Base-by-base conservation (phyloP, 2,797 vertebrate species). In the Micropoecilia bifurca region DNA sequence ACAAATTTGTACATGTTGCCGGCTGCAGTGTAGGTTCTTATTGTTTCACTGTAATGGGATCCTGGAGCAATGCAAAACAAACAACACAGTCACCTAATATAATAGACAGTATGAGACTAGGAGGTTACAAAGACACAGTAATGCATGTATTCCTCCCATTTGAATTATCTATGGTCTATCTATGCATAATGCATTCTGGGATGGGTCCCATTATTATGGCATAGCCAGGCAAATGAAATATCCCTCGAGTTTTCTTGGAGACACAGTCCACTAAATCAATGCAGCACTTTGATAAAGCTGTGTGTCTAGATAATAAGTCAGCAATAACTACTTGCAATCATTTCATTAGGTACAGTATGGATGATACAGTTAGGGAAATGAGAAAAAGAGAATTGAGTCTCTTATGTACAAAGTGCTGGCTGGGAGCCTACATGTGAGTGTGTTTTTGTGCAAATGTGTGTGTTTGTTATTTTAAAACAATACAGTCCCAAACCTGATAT, bases 191-290 rank as follows among this genome's bases (percentile, higher is more conserved):
- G 93, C 88, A 94, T 92, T 92, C 91, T 86, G 88, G 89, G 91
- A 94, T 92, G 91, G 89, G 74, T 91, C 94, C 92, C 93, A 94
- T 95, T 95, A 95, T 93, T 93, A 93, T 90, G 85, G 92, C 88
- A 80, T 88, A 93, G 91, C 85, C 84, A 79, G 89, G 92, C 94
- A 94, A 95, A 95, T 96, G 93, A 96, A 95, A 95, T 91, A 93
- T 94, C 93, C 93, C 92, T 85, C 78, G 90, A 93, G 93, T 97
- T 97, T 97, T 97, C 96, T 94, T 92, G 89, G 96, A 95, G 96
- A 96, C 96, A 96, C 94, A 95, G 95, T 97, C 96, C 96, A 95
- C 93, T 95, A 96, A 96, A 96, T 96, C 95, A 95, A 95, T 95
- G 94, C 86, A 87, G 88, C 86, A 89, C 90, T 95, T 94, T 94